Evolutionary conservation across 2,113 vertebrate genomes (phyloP), one percentile per base, ranked within the genome.

Genomic region (Xiphophorus hellerii): DNA sequence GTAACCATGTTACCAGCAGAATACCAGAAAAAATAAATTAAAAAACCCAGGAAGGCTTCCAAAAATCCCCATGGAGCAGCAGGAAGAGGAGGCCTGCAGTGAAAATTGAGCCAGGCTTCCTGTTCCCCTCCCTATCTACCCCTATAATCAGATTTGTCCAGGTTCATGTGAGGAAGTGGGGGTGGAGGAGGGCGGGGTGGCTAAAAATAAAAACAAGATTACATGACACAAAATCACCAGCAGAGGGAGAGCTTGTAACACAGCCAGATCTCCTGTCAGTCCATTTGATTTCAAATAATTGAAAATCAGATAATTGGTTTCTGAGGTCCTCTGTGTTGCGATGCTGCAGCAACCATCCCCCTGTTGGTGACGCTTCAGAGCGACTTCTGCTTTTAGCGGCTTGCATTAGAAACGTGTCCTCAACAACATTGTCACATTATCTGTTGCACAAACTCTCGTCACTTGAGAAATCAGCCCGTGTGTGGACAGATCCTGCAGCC

Each of bases 341-440:
- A 62, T 13, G 74, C 37, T 28, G 31, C 51, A 17, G 27, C 25
- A 61, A 22, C 29, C 31, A 33, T n/a, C 4, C 5, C 31, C 30
- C 10, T 17, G 63, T 17, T 37, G 25, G 27, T 27, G 60, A 10
- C 28, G 13, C 61, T 77, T 70, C 29, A 17, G 27, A 37, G 64
- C 58, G n/a, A 37, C 51, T 31, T 82, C 42, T 68, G 30, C 31
- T 67, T 5, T 28, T 28, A 30, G 1, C 15, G 28, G 17, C 28
- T 63, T 20, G 27, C 33, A 2, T 35, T 61, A 39, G 67, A 76
- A 77, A 33, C 33, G 31, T 33, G 51, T 68, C 61, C 22, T 30
- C 60, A 77, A 61, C 27, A 2, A 14, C n/a, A 10, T 80, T 78
- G 76, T 48, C 51, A 81, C 69, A 74, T 9, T 4, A 62, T 31